Conservation (phyloP, 2,113 vertebrate genomes). For the Mustelus asterias region DNA sequence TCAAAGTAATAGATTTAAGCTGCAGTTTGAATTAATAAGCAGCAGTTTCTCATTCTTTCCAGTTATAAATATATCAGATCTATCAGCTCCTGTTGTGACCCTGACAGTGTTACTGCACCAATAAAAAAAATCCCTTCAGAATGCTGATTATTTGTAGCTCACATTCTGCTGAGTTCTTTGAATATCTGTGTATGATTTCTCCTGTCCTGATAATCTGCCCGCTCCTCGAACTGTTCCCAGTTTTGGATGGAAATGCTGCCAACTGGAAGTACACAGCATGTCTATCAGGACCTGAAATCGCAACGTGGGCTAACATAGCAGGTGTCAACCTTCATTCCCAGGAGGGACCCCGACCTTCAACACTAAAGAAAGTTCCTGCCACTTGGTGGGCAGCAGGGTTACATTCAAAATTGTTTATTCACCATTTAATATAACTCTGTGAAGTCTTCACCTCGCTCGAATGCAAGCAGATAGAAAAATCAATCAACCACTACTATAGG, state of each 20-base stretch:
- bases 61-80: conserved; percentile 7
- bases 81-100: not conserved
- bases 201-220: not conserved
- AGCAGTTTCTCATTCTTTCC: not conserved
- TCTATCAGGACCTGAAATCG: not conserved
- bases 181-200: not conserved
- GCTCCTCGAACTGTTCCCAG: not conserved
- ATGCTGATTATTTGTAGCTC: not conserved
- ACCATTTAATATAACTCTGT: not conserved
- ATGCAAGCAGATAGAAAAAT: not conserved
- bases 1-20: not conserved
- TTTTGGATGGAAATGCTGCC: not conserved
- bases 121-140: not conserved
- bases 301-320: not conserved
- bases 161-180: not conserved
- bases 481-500: not conserved
- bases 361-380: not conserved
- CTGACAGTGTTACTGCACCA: not conserved
- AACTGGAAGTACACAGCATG: not conserved
- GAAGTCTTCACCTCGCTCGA: not conserved
- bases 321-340: not conserved
- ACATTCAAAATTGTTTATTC: not conserved
- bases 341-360: not conserved
- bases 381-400: not conserved
- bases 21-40: conserved; percentile 10